Base-by-base conservation (phyloP, 1,140 invertebrate genomes). In the Whitmania pigra region DNA sequence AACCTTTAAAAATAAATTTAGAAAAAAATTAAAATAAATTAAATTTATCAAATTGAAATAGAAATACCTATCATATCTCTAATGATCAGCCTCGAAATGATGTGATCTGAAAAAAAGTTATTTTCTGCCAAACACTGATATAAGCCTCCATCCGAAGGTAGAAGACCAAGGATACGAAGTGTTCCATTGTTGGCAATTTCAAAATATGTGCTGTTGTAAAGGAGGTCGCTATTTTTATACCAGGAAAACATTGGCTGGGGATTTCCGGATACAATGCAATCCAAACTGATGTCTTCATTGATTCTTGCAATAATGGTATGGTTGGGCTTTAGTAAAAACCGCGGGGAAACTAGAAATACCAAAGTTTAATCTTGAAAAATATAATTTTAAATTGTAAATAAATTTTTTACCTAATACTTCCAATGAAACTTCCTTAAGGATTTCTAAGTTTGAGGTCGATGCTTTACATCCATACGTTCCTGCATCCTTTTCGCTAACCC, bases 71-170 rank as follows among this genome's bases (percentile, higher is more conserved):
- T 85, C 74, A 86, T 85, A 57, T 88, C 83, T 31, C 97, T 27
- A 7, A 68, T 89, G 15, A 87, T 84, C 5, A 97, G 85, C 73
- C 90, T 87, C 1, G 93, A 89, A 25, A 88, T 86, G 0, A 90
- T 87, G 82, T 93, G 90, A 18, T 92, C 87, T 78, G 87, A 90
- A 63, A 93, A 93, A 22, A 90, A 90, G 6, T 88, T 82, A 83
- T 96, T 97, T n/a, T 85, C 83, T 18, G 90, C 94, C 69, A 91
- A 85, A 83, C 94, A 98, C 82, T 97, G 93, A 82, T 97, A 97
- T 82, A 97, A 89, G 53, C 93, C 94, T 67, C 89, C 88, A 84
- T 98, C 94, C 74, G 88, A 87, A 57, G 83, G 80, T 72, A 98
- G 85, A 66, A 97, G 85, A n/a, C 94, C 94, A 73, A 94, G 88